Base-by-base conservation (phyloP, 2,113 vertebrate species). In the Anthoscopus minutus region DNA sequence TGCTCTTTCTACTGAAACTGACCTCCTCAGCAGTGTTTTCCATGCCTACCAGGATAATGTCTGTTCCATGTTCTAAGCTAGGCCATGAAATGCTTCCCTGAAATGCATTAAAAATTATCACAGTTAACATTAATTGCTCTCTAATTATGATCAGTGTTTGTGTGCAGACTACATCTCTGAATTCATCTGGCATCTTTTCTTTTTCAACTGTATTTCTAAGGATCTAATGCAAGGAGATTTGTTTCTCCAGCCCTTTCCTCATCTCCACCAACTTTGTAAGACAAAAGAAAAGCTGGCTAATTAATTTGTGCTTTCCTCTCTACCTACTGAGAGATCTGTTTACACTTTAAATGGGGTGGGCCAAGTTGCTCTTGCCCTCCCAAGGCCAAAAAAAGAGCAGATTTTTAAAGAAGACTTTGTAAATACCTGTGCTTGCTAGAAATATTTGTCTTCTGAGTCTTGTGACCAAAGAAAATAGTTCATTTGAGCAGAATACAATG, bases 391-490 rank as follows among this genome's bases (percentile, higher is more conserved):
- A 15, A 77, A 79, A 92, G 40, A 84, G 45, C 65, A 95, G 30
- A 54, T 51, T 93, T 86, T 69, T 88, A 93, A 96, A 65, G 15
- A 77, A 42, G 30, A 82, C 81, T 96, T 71, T 92, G 33, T 94
- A 95, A 96, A 76, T 92, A 77, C 53, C 71, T 22, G 22, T 80
- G 45, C 93, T 96, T 92, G 92, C 69, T 96, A 80, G 89, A 92
- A 96, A 94, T 88, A 93, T 93, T 96, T 94, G 93, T 82, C 81
- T 61, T 9, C 69, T 94, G 71, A 51, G 37, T 60, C 88, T 89
- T 96, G 80, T 79, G 83, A 94, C 90, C 80, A 88, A 80, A 91
- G 79, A 56, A 93, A 95, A 94, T 95, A 2, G 15, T 89, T 94
- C 81, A 92, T 88, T 95, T 88, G 78, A 96, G 93, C 67, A 95